Conservation (phyloP, 2,113 vertebrate genomes). For the Bothrops jararaca region DNA sequence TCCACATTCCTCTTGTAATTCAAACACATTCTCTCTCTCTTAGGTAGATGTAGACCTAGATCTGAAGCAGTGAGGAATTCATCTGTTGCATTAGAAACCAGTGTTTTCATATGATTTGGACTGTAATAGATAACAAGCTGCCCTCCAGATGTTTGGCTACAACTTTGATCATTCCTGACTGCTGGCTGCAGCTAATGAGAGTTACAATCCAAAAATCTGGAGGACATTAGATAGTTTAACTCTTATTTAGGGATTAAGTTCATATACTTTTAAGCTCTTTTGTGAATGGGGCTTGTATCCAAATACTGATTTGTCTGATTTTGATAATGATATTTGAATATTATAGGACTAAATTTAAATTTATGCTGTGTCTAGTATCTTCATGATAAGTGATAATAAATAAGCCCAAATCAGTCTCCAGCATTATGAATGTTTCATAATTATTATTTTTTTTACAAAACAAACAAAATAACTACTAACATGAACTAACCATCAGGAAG, state of each 20-base stretch:
- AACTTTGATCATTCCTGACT: not conserved
- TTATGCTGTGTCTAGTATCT: accelerated
- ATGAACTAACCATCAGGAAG: not conserved
- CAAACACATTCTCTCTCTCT: not conserved
- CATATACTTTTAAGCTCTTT: not conserved
- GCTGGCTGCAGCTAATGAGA: not conserved
- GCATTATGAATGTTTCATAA: not conserved
- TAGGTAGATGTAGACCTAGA: not conserved
- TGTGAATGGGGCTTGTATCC: not conserved
- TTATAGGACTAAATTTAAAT: accelerated
- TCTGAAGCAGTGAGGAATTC: not conserved
- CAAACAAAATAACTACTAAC: not conserved
- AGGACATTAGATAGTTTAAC: not conserved
- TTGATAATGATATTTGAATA: not conserved
- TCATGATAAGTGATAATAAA: not conserved
- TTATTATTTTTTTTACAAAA: not conserved
- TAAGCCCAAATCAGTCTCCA: not conserved
- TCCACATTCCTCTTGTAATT: not conserved
- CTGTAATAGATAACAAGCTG: not conserved
- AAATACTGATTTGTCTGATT: not conserved
- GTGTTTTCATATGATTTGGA: not conserved
- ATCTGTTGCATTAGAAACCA: not conserved
- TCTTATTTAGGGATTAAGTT: not conserved
- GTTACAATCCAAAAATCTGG: not conserved
- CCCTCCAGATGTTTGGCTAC: not conserved